Conservation (phyloP, 2,888 invertebrate species). For the Busseola fusca region DNA sequence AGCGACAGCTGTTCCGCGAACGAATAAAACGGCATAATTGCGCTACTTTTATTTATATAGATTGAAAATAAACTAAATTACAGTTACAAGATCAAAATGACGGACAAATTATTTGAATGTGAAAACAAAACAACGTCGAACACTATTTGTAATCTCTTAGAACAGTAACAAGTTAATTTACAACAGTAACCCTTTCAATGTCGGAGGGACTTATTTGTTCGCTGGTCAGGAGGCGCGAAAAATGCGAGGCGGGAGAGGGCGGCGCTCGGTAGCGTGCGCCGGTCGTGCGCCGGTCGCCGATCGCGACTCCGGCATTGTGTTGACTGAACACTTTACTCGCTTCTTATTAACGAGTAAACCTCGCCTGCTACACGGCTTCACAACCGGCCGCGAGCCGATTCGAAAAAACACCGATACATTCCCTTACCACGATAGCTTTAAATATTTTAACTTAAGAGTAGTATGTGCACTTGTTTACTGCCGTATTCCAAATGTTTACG, state of each 20-base stretch:
- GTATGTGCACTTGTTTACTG: no score
- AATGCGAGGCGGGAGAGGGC: constrained; percentile 23
- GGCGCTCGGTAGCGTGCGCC: constrained; percentile 16
- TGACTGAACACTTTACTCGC: constrained; percentile 52
- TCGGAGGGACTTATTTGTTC: constrained; percentile 28
- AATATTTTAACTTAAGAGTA: constrained; percentile 12
- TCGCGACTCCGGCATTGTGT: constrained; percentile 41
- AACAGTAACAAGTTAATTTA: constrained; percentile 23
- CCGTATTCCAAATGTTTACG: constrained; percentile 18
- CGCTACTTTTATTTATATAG: no score
- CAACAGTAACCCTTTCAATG: constrained; percentile 41
- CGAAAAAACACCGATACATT: constrained; percentile 9
- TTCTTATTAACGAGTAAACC: constrained; percentile 41
- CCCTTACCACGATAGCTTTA: constrained; percentile 6
- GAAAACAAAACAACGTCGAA: constrained; percentile 24
- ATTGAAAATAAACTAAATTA: constrained; percentile 26
- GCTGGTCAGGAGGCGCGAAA: constrained; percentile 24
- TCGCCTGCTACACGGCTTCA: constrained; percentile 22
- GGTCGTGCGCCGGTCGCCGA: constrained; percentile 8
- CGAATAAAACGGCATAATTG: no score
- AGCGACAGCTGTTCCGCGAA: no score
- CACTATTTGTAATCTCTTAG: constrained; percentile 18
- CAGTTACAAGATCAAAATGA: constrained; percentile 14
- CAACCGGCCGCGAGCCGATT: not conserved
- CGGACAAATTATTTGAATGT: constrained; percentile 10